Evolutionary conservation across 2,888 invertebrate genomes (phyloP).

Genomic region (Metacarcinus magister): DNA sequence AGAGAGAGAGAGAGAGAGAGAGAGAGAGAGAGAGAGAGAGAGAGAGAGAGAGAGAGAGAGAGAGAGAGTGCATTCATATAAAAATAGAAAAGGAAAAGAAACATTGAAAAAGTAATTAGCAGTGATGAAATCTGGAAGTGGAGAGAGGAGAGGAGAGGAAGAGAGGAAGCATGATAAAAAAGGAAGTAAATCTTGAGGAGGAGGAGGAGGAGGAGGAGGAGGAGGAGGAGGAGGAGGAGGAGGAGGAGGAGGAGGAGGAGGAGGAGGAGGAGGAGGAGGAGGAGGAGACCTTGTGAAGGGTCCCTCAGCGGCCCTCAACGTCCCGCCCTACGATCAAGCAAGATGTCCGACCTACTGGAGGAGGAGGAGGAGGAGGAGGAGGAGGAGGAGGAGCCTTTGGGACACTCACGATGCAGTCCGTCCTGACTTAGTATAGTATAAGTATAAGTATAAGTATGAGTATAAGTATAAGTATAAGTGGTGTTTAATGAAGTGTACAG

Average conservation of each 20-base stretch:
- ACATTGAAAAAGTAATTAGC: background rate
- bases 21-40: background rate
- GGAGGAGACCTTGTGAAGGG: background rate
- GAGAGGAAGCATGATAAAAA: background rate
- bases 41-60: background rate
- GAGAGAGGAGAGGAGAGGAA: background rate
- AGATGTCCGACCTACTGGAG: background rate
- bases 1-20: background rate
- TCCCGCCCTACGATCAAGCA: slow-evolving; percentile 11
- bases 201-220: background rate
- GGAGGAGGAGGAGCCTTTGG: background rate
- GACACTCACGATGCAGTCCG: too few relatives aligned
- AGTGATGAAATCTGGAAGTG: background rate
- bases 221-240: background rate
- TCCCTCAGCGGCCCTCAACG: background rate
- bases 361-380: slow-evolving; percentile 26
- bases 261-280: slow-evolving; percentile 26
- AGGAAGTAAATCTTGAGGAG: background rate
- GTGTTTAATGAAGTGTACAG: too few relatives aligned
- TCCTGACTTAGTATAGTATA: too few relatives aligned
- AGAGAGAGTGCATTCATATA: background rate
- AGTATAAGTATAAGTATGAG: too few relatives aligned
- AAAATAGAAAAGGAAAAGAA: background rate
- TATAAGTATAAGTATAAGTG: too few relatives aligned
- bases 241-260: background rate